Conservation (phyloP, 2,888 invertebrate species). For the Rhagium mordax region DNA sequence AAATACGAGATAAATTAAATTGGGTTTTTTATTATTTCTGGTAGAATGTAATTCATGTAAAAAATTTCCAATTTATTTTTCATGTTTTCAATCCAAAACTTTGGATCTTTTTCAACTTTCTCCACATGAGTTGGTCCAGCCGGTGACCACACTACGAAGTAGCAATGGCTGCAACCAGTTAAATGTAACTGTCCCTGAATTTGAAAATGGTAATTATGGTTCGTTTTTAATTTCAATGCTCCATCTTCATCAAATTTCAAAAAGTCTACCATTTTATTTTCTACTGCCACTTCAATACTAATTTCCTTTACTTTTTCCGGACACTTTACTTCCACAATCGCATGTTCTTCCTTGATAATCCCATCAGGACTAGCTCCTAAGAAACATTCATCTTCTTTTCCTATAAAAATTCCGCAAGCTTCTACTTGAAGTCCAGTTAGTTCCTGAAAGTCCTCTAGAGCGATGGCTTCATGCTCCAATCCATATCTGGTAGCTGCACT, state of each 20-base stretch:
- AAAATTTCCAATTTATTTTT: background rate
- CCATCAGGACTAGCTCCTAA: slow-evolving; percentile 17
- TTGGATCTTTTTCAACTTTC: background rate
- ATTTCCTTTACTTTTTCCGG: background rate
- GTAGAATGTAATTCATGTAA: background rate
- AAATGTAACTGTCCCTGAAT: slow-evolving; percentile 20
- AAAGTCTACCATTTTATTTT: background rate
- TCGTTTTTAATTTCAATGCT: background rate
- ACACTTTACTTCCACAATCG: slow-evolving; percentile 10
- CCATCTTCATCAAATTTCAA: slow-evolving; percentile 3
- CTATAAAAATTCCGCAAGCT: slow-evolving; percentile 8
- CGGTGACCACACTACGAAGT: slow-evolving; percentile 6
- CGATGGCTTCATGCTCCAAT: slow-evolving; percentile 9
- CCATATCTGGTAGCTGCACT: slow-evolving; percentile 15
- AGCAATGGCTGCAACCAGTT: background rate
- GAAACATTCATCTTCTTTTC: slow-evolving; percentile 7
- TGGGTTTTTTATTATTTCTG: no score
- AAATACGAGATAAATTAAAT: no score
- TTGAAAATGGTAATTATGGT: slow-evolving; percentile 13
- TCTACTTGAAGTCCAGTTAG: slow-evolving; percentile 1
- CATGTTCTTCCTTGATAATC: background rate
- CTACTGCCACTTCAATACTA: background rate
- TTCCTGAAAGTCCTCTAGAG: slow-evolving; percentile 9
- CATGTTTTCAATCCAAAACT: background rate
- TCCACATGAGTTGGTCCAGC: background rate